Evolutionary conservation across 2,797 vertebrate genomes (phyloP), one percentile per base, ranked within the genome.

Genomic region (Anguilla anguilla): DNA sequence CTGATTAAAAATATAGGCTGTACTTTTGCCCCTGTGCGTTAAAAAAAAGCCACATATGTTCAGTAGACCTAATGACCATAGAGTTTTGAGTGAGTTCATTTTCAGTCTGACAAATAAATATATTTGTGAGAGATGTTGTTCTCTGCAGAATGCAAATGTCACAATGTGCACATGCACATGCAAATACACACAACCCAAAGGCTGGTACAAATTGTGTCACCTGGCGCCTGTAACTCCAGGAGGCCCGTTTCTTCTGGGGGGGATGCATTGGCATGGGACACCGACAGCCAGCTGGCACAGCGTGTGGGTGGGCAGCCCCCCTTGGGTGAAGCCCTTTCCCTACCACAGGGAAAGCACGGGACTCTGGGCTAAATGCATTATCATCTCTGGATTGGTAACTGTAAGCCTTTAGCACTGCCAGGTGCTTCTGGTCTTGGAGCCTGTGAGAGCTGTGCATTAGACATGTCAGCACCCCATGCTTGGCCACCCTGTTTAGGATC

Each of bases 51-150:
- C 25, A 85, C 22, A 22, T 19, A 19, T 77, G 19, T 74, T 31
- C 28, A 2, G 67, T 51, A 28, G 53, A 53, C 83, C 28, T 77
- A 61, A 85, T 49, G 87, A 85, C 67, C 10, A 17, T 55, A 2
- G 35, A 87, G 77, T 35, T 49, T 87, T 67, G 57, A 15, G 39
- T n/a, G 39, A 59, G 49, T 46, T n/a, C 35, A 35, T 72, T 79
- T 85, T 11, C 39, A 3, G 22, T n/a, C 19, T n/a, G 74, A 43
- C 61, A 51, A 84, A 53, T 15, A 61, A 72, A n/a, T 9, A 3
- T 72, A 57, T 84, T 64, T 83, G 31, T 87, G 22, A 64, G 87
- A 77, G 83, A 67, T 77, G 74, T 74, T 83, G 49, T 5, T 83
- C 83, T 67, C 31, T 28, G 72, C n/a, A 28, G 43, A 87, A 83